Conservation (phyloP, 2,797 vertebrate species). For the Rhyacichthys aspro region DNA sequence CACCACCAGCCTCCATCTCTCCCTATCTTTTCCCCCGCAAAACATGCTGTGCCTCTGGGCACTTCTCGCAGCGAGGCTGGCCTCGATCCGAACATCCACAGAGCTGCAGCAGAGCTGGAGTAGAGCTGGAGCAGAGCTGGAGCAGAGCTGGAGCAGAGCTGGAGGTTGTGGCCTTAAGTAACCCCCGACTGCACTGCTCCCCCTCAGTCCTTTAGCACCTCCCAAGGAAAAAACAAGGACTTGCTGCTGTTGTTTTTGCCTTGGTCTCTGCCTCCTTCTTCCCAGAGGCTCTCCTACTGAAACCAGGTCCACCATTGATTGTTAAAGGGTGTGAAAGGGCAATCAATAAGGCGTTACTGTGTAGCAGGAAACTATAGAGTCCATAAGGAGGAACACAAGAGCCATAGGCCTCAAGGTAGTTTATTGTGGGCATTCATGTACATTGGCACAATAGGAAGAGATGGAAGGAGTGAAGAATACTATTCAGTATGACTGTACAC, state of each 20-base stretch:
- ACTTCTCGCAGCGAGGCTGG: slow-evolving; percentile 37
- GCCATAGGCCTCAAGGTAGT: slow-evolving; percentile 37
- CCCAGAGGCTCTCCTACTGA: slow-evolving; percentile 37
- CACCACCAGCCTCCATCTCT: slow-evolving; percentile 13
- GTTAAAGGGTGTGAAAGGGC: slow-evolving; percentile 69
- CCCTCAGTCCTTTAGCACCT: slow-evolving; percentile 30
- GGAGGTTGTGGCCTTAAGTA: slow-evolving; percentile 59
- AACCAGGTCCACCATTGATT: slow-evolving; percentile 71
- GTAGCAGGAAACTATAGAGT: slow-evolving; percentile 52
- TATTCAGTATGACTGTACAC: slow-evolving; percentile 45
- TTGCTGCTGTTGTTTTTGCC: slow-evolving; percentile 23
- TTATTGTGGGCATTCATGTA: slow-evolving; percentile 13
- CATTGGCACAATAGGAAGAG: slow-evolving; percentile 17
- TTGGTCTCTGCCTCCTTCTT: slow-evolving; percentile 20
- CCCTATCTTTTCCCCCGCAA: slow-evolving; percentile 36
- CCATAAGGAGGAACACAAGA: slow-evolving; percentile 34
- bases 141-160: no score
- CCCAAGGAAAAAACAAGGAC: slow-evolving; percentile 28
- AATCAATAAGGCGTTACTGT: slow-evolving; percentile 69
- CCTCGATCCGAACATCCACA: slow-evolving; percentile 51
- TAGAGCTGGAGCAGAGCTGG: no score
- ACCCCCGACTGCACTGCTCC: slow-evolving; percentile 12
- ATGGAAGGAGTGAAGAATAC: slow-evolving; percentile 18
- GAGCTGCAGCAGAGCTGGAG: no score
- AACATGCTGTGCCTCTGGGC: slow-evolving; percentile 52